These are phyloP conservation scores for Pomatorhinus ruficollis DNA, from an alignment of 2,113 vertebrate genomes.

Conservation along the genomic window DNA sequence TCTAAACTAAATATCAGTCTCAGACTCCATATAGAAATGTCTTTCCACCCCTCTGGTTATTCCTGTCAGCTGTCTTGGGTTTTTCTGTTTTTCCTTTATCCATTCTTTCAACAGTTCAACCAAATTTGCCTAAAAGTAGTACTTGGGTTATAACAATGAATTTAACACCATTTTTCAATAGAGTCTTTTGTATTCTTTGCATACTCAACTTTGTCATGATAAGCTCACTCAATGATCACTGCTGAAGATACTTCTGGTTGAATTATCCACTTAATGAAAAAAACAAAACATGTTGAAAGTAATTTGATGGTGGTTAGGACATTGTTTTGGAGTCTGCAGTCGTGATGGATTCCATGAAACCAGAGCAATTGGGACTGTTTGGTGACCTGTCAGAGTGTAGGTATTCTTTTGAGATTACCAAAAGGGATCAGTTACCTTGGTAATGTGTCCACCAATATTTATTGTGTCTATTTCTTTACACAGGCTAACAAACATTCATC, in stretches of 20 bases:
- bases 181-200: background rate
- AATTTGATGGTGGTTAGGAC: background rate
- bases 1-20: slow-evolving; percentile 16
- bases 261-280: background rate
- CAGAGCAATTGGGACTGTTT: background rate
- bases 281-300: background rate
- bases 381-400: background rate
- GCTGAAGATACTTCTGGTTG: background rate
- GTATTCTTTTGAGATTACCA: slow-evolving; percentile 54
- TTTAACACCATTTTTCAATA: background rate
- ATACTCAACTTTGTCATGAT: background rate
- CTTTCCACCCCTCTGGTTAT: slow-evolving; percentile 52
- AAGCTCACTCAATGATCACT: background rate
- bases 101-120: background rate
- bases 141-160: background rate
- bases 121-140: background rate
- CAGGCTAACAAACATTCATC: slow-evolving; percentile 54
- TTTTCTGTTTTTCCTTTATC: slow-evolving; percentile 21
- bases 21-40: background rate
- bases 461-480: slow-evolving; percentile 60
- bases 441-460: slow-evolving; percentile 61
- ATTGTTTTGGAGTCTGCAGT: background rate
- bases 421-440: slow-evolving; percentile 65
- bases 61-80: background rate
- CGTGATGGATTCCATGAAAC: background rate